phyloP scores from a whole-genome alignment of 2,888 invertebrate genomes.

The Hybos culiciformis region DNA sequence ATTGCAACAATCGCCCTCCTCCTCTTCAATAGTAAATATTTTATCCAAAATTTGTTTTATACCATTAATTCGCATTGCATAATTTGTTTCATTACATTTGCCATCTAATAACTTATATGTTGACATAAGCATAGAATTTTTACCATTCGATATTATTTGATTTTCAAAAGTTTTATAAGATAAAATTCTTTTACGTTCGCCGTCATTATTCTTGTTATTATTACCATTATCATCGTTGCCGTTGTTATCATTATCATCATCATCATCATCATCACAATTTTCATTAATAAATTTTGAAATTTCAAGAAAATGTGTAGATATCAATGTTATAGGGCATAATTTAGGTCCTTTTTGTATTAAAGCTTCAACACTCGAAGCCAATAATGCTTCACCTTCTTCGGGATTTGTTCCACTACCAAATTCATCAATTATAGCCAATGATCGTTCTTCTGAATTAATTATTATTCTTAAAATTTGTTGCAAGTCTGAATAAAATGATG shows the following conservation, averaged over 20 bases:
- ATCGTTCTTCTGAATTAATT: slow-evolving; percentile 45
- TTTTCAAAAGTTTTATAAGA: slow-evolving; percentile 6
- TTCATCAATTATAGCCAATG: slow-evolving; percentile 75
- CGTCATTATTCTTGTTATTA: too few relatives aligned
- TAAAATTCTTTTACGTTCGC: too few relatives aligned
- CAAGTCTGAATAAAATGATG: slow-evolving; percentile 74
- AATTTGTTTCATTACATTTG: neutral
- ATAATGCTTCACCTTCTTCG: slow-evolving; percentile 59
- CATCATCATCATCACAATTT: too few relatives aligned
- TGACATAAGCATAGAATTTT: slow-evolving; percentile 5
- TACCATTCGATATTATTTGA: neutral
- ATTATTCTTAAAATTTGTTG: slow-evolving; percentile 55
- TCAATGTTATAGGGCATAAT: slow-evolving; percentile 57
- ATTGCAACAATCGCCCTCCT: too few relatives aligned
- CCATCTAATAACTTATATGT: slow-evolving; percentile 3
- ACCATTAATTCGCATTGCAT: neutral
- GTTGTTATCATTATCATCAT: too few relatives aligned
- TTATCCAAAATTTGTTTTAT: slow-evolving; percentile 6
- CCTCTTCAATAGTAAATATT: neutral
- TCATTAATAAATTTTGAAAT: slow-evolving; percentile 42
- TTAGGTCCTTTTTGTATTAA: slow-evolving; percentile 43
- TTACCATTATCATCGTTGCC: too few relatives aligned
- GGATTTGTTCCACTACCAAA: slow-evolving; percentile 75
- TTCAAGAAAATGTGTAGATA: slow-evolving; percentile 65
- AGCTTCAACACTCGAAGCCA: slow-evolving; percentile 52